Evolutionary conservation across 2,113 vertebrate genomes (phyloP).

Genomic region (Poeciliopsis turrubarensis): DNA sequence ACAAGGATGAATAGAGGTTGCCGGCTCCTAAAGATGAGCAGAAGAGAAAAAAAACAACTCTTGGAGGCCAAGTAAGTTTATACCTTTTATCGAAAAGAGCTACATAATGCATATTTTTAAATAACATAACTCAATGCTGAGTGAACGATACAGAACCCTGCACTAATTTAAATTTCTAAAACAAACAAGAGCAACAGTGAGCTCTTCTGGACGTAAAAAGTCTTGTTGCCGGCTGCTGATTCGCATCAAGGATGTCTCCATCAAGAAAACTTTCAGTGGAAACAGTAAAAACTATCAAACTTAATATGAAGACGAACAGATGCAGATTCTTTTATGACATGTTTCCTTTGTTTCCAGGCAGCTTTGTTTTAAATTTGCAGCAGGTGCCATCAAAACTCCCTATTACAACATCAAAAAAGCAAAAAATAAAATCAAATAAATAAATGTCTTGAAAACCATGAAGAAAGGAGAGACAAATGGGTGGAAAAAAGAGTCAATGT

Average conservation of each 20-base stretch:
- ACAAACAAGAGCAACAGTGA: background rate
- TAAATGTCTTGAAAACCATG: background rate
- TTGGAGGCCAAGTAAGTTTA: background rate
- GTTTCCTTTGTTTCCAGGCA: background rate
- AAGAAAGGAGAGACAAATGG: background rate
- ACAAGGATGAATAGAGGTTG: constrained; percentile 40
- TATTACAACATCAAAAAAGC: background rate
- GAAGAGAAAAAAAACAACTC: constrained; percentile 7
- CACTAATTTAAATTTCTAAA: background rate
- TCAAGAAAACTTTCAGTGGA: background rate
- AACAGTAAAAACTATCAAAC: background rate
- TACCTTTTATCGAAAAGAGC: background rate
- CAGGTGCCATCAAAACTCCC: background rate
- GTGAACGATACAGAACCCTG: background rate
- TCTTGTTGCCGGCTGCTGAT: background rate
- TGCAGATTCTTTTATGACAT: background rate
- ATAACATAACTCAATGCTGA: background rate
- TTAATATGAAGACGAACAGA: background rate
- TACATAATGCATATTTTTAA: background rate
- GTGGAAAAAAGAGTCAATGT: background rate
- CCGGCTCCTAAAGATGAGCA: background rate
- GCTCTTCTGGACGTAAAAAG: background rate
- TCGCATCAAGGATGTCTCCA: background rate
- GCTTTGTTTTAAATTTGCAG: background rate
- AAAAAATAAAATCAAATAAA: background rate